These are phyloP conservation scores for Bubo bubo DNA, from an alignment of 2,113 vertebrate genomes.

Conservation along the genomic window DNA sequence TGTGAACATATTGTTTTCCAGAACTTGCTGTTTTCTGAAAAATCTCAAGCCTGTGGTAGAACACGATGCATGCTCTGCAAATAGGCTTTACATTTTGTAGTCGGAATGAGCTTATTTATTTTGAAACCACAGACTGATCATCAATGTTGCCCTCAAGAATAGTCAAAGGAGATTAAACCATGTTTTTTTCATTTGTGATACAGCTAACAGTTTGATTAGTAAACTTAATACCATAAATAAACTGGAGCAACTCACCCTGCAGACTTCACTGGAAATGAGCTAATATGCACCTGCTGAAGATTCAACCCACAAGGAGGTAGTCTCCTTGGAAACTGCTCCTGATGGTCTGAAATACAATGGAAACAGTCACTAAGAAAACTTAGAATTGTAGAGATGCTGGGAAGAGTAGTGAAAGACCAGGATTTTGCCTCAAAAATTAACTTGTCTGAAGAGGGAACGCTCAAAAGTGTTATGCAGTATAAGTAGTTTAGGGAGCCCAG, in stretches of 20 bases:
- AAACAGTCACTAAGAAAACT: neutral
- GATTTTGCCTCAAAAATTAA: neutral
- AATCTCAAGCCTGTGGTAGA: neutral
- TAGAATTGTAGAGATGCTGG: neutral
- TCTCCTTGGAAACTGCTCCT: constrained; percentile 53
- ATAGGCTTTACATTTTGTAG: neutral
- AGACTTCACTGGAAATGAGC: constrained; percentile 35
- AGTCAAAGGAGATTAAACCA: constrained; percentile 5
- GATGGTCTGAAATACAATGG: constrained; percentile 6
- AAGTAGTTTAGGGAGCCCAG: neutral
- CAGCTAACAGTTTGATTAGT: neutral
- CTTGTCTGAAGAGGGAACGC: neutral
- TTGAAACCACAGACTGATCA: neutral
- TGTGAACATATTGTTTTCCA: neutral
- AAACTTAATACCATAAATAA: constrained; percentile 23
- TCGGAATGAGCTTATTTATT: neutral
- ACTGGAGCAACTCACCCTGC: neutral
- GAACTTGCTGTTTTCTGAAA: neutral
- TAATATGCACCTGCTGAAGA: constrained; percentile 43
- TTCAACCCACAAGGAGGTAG: constrained; percentile 9
- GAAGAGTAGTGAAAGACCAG: neutral
- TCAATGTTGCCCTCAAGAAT: neutral
- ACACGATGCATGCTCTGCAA: neutral
- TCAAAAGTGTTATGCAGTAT: neutral
- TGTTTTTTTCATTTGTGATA: neutral